These are phyloP conservation scores for Lethocerus indicus DNA, from an alignment of 1,140 invertebrate genomes.

Conservation along the genomic window DNA sequence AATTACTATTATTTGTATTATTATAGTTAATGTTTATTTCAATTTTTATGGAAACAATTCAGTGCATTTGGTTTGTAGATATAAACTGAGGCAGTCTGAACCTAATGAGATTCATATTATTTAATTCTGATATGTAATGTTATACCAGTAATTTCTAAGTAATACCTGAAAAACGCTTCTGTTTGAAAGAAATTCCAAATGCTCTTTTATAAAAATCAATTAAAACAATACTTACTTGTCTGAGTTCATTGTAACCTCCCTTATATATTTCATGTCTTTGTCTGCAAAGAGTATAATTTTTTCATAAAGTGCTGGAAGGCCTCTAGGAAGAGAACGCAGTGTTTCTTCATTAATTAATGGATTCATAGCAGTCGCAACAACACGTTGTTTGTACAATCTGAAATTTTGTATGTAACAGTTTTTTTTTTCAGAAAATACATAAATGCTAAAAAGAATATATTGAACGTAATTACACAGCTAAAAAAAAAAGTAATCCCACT, in stretches of 20 bases:
- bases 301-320: slow-evolving; percentile 55
- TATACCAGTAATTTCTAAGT: too few species aligned
- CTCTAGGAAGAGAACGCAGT: slow-evolving; percentile 48
- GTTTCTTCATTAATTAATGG: slow-evolving; percentile 56
- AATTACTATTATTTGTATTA: too few species aligned
- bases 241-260: slow-evolving; percentile 7
- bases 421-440: neutral
- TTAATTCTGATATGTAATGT: too few species aligned
- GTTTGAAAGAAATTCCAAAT: too few species aligned
- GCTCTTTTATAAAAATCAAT: too few species aligned
- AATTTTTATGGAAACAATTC: too few species aligned
- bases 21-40: too few species aligned
- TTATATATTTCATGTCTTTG: slow-evolving; percentile 17
- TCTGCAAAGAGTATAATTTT: slow-evolving; percentile 55
- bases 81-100: too few species aligned
- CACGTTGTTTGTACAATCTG: slow-evolving; percentile 30
- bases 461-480: neutral
- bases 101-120: too few species aligned
- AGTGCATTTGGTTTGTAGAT: too few species aligned
- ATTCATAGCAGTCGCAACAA: slow-evolving; percentile 52
- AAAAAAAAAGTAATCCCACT: slow-evolving; percentile 1
- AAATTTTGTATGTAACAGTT: neutral
- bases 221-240: slow-evolving; percentile 8
- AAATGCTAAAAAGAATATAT: neutral
- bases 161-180: too few species aligned